Percentiles rank a stretch among this genome's conserved stretches.
phyloP scores from a whole-genome alignment of 92 coral and sea anemone genomes.

The Epizoanthus illoricatus region DNA sequence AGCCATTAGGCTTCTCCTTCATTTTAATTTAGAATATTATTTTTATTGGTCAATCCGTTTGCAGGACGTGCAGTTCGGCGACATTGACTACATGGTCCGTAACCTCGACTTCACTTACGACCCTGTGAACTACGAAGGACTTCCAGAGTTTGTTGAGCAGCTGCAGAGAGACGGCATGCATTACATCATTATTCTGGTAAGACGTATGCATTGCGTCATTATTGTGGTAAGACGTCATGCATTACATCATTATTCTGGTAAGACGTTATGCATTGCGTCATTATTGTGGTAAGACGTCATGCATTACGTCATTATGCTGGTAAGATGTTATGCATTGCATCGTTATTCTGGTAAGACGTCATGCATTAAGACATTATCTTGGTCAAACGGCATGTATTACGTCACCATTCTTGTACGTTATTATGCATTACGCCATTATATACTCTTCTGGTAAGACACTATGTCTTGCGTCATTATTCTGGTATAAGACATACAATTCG shows the following conservation, averaged over 20 bases:
- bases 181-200: conserved; percentile 60
- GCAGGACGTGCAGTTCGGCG: conserved; percentile 95
- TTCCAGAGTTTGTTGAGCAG: conserved; percentile 79
- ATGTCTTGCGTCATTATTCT: neutral
- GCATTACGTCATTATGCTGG: neutral
- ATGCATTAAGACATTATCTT: neutral
- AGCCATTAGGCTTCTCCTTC: too few species aligned
- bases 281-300: neutral
- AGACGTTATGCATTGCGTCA: neutral
- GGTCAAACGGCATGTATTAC: neutral
- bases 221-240: neutral
- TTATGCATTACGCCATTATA: neutral
- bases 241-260: neutral
- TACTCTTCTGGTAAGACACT: neutral
- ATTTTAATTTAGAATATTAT: neutral
- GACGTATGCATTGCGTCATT: neutral
- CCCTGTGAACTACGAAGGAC: conserved; percentile 63
- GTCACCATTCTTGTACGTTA: neutral
- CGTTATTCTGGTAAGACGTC: neutral
- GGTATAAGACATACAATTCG: neutral
- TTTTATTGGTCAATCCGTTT: neutral
- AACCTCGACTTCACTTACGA: conserved; percentile 92
- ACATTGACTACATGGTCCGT: conserved; percentile 93
- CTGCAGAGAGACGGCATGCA: conserved; percentile 82
- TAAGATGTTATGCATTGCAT: too few species aligned